Evolutionary conservation across 1,140 invertebrate genomes (phyloP), one percentile per base, ranked within the genome.

Genomic region (Bombus sylvicola): DNA sequence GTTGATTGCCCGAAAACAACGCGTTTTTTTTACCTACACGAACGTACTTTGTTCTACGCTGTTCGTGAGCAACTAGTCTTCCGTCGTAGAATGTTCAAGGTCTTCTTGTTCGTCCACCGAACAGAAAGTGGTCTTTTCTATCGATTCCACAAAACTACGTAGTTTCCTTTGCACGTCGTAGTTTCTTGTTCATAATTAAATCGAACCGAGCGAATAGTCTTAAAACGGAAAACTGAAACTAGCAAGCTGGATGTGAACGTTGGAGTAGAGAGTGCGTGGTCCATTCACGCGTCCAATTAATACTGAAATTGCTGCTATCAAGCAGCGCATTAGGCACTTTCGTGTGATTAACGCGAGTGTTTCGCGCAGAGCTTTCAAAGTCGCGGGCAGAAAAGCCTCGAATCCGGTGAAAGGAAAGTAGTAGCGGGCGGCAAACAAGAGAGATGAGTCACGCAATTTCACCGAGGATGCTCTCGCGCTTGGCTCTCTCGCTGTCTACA

Each of bases 1-100:
- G 94, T 94, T 95, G 94, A 95, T 95, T 94, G 92, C 92, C 88
- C 87, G 92, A 94, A 95, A 95, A 95, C 91, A 94, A 93, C 80
- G 89, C 81, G 88, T 94, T 89, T 94, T 92, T 92, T 76, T 68
- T 34, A 47, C 47, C 39, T 28, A 84, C 73, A 82, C 57, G 71
- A 72, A 81, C 78, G 71, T 84, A 88, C 77, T 90, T 85, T 91
- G 85, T 88, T 89, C 68, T 57, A 62, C 34, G 87, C 85, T 87
- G 18, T n/a, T 10, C 85, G 83, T 25, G 8, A 87, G 75, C 62
- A 39, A 31, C 31, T 41, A 43, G 12, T 47, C 12, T 43, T 81
- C 15, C 53, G 31, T 31, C 4, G 6, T 31, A 87, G 39, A n/a
- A 89, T 85, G 62, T 22, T 47, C 75, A 85, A 85, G 86, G 83